phyloP scores from a whole-genome alignment of 2,888 invertebrate species.

The Melikaiella ostensackeni region DNA sequence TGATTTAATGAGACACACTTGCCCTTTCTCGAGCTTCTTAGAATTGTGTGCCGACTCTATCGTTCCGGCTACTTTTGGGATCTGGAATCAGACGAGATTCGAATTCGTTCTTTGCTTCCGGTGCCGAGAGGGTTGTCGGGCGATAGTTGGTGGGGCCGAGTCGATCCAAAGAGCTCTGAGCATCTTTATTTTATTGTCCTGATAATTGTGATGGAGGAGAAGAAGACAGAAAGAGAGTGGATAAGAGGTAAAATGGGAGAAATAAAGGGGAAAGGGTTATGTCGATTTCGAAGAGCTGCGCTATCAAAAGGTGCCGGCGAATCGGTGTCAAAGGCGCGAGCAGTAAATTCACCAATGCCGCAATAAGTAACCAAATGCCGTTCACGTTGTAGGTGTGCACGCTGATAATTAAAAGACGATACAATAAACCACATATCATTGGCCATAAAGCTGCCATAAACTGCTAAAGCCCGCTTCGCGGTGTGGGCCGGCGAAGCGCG shows the following conservation, averaged over 20 bases:
- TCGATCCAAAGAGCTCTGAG: neutral
- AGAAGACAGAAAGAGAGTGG: neutral
- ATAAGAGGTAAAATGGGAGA: constrained; percentile 33
- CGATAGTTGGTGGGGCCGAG: neutral
- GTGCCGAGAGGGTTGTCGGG: neutral
- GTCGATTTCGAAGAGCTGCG: constrained; percentile 48
- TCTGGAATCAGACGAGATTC: constrained; percentile 23
- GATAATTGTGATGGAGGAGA: constrained; percentile 4
- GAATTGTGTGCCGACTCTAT: constrained; percentile 52
- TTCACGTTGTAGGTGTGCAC: constrained; percentile 74
- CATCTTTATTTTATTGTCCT: neutral
- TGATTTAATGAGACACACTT: constrained; percentile 75
- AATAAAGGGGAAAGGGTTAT: constrained; percentile 44
- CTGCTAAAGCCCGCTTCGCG: constrained; percentile 52
- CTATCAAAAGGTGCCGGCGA: constrained; percentile 66
- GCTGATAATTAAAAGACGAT: constrained; percentile 78
- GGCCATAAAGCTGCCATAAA: constrained; percentile 77
- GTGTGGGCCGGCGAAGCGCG: constrained; percentile 51
- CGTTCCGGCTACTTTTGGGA: constrained; percentile 46
- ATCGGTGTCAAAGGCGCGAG: constrained; percentile 63
- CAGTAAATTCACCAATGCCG: constrained; percentile 61
- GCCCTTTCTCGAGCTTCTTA: constrained; percentile 51
- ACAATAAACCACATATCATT: constrained; percentile 77
- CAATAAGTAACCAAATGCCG: constrained; percentile 76
- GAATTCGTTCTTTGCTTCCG: constrained; percentile 23